Evolutionary conservation across 2,888 invertebrate genomes (phyloP).

Genomic region (Apantesis nais): DNA sequence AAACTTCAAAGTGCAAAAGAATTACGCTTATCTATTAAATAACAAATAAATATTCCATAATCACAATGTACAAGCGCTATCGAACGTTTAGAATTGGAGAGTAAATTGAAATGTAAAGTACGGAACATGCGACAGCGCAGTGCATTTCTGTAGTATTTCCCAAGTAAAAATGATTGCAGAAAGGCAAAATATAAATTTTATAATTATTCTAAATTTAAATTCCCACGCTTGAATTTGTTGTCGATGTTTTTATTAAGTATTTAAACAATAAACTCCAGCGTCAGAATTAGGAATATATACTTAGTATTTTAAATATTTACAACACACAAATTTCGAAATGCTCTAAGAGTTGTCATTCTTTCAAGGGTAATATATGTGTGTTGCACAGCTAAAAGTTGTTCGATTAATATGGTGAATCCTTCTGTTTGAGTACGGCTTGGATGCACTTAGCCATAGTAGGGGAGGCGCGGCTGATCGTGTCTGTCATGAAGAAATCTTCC

Average conservation of each 20-base stretch:
- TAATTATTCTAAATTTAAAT: conserved; percentile 49
- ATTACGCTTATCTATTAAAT: conserved; percentile 68
- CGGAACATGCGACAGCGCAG: conserved; percentile 54
- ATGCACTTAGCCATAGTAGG: conserved; percentile 99
- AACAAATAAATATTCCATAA: conserved; percentile 77
- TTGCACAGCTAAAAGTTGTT: conserved; percentile 19
- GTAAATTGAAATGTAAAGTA: conserved; percentile 5
- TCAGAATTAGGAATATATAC: conserved; percentile 55
- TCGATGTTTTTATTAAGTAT: conserved; percentile 21
- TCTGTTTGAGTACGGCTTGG: conserved; percentile 93
- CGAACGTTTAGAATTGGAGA: conserved; percentile 36
- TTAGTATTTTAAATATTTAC: conserved; percentile 37
- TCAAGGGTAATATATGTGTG: conserved; percentile 29
- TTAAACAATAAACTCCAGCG: conserved; percentile 47
- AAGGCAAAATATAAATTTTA: conserved; percentile 66
- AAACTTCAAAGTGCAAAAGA: conserved; percentile 50
- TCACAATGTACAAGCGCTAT: conserved; percentile 66
- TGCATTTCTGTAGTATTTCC: conserved; percentile 74
- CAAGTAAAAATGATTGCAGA: conserved; percentile 82
- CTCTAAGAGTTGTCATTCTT: not conserved
- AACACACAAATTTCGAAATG: conserved; percentile 33
- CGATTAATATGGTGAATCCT: conserved; percentile 72
- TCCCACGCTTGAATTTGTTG: conserved; percentile 12
- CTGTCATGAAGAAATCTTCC: conserved; percentile 97
- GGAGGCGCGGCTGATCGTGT: conserved; percentile 97